Evolutionary conservation across 2,113 vertebrate genomes (phyloP).

Genomic region (Oceanites oceanicus): DNA sequence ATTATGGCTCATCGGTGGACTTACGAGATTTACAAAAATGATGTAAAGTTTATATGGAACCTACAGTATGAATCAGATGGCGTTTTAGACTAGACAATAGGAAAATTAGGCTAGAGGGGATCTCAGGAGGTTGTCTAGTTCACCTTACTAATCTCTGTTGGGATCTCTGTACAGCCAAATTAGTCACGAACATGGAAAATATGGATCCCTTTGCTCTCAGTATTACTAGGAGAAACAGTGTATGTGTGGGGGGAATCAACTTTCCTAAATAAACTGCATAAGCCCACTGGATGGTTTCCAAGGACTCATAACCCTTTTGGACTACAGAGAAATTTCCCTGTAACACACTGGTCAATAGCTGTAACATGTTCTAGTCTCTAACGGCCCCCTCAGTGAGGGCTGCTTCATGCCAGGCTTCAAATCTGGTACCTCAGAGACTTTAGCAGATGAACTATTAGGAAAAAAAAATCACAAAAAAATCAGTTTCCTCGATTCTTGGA

Average conservation of each 20-base stretch:
- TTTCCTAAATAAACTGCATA: constrained; percentile 1
- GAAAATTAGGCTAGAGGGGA: neutral
- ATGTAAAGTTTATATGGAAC: neutral
- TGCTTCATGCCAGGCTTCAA: neutral
- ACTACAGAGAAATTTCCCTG: neutral
- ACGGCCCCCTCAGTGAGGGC: neutral
- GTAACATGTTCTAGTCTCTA: neutral
- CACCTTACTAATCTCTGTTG: neutral
- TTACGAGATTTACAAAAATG: neutral
- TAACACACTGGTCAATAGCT: neutral
- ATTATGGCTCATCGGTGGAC: neutral
- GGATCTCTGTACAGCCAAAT: neutral
- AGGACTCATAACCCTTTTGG: neutral
- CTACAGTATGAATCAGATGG: neutral
- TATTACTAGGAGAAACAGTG: neutral
- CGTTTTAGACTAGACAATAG: neutral
- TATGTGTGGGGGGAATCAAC: neutral
- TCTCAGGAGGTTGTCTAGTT: neutral
- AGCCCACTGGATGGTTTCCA: neutral
- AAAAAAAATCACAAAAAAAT: neutral
- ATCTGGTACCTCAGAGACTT: neutral
- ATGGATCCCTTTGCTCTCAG: neutral
- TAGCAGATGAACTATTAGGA: neutral
- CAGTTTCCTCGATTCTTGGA: neutral
- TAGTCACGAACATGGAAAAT: neutral